These are phyloP conservation scores for Bradypus variegatus DNA, from an alignment of 2,797 vertebrate genomes.

Conservation along the genomic window DNA sequence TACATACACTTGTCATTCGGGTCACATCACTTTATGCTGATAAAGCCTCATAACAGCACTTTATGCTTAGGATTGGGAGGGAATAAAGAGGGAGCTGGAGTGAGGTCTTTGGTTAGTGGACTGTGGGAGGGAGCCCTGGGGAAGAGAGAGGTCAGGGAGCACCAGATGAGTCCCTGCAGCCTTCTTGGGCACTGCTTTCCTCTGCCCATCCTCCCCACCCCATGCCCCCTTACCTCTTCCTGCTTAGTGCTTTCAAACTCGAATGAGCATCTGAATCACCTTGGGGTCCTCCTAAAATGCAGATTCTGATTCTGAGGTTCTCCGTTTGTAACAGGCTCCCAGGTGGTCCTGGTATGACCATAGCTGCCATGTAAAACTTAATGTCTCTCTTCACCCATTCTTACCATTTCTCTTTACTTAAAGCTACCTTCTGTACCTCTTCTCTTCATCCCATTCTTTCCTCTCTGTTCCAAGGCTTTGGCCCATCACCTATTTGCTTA, in stretches of 20 bases:
- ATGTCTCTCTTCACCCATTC: neutral
- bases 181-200: neutral
- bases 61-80: neutral
- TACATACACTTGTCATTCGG: neutral
- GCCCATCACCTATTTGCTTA: neutral
- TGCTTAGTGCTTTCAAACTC: neutral
- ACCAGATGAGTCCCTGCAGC: neutral
- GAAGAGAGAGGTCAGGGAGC: no score
- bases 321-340: neutral
- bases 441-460: neutral
- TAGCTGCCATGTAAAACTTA: neutral
- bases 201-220: neutral
- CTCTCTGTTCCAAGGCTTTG: neutral
- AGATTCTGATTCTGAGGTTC: neutral
- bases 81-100: neutral
- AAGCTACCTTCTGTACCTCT: neutral
- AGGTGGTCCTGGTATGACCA: neutral
- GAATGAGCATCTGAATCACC: no score
- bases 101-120: neutral
- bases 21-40: neutral
- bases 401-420: neutral
- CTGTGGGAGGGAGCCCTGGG: neutral
- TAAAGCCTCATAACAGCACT: neutral
- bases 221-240: neutral
- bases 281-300: neutral